Conservation (phyloP, 2,113 vertebrate species). For the Stegostoma tigrinum region DNA sequence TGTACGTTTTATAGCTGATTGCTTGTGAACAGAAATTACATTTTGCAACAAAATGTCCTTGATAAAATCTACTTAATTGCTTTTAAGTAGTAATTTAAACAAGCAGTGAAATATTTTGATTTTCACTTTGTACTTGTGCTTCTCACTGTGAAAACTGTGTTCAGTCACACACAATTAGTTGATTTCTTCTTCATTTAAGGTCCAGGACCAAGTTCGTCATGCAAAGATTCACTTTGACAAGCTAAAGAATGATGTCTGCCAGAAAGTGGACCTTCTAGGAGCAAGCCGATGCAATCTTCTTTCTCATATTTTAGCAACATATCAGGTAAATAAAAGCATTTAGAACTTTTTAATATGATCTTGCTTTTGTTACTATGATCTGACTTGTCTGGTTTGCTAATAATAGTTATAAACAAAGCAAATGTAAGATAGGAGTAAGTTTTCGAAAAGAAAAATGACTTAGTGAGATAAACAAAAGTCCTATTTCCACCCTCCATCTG, state of each 20-base stretch:
- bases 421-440: not conserved
- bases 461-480: not conserved
- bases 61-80: not conserved
- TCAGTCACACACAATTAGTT: not conserved
- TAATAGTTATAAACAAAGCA: not conserved
- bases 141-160: not conserved
- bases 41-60: not conserved
- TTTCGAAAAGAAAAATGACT: not conserved
- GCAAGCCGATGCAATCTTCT: constrained; percentile 97
- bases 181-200: constrained; percentile 55
- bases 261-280: constrained; percentile 93
- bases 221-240: constrained; percentile 90
- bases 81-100: not conserved
- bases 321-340: constrained; percentile 68
- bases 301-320: constrained; percentile 85
- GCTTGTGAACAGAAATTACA: not conserved
- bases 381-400: not conserved
- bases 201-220: constrained; percentile 87
- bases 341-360: not conserved
- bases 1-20: not conserved
- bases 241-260: constrained; percentile 92
- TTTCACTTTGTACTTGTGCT: not conserved
- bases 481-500: not conserved
- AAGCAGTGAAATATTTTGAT: not conserved
- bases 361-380: not conserved